A percentile compares a stretch with the other conserved stretches of the same genome.
phyloP scores from a whole-genome alignment of 2,113 vertebrate species.

The Crotalus helleri region DNA sequence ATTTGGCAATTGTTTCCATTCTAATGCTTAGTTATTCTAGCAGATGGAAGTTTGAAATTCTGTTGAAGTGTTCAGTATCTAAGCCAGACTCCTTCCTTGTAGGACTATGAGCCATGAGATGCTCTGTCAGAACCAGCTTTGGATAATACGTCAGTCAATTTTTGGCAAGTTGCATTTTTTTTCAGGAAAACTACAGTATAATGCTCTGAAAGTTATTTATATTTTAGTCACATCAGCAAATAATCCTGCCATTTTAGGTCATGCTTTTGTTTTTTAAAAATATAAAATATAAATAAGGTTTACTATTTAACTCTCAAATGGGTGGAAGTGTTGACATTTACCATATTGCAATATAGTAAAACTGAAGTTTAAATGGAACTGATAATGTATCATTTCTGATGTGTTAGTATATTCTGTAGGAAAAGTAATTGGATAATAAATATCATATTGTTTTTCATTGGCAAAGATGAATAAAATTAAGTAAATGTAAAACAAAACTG shows the following conservation, averaged over 20 bases:
- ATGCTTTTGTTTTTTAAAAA: neutral
- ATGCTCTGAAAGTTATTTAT: neutral
- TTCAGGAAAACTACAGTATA: neutral
- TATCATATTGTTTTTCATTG: neutral
- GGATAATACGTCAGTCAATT: neutral
- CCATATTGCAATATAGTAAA: neutral
- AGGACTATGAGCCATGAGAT: neutral
- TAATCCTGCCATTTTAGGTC: neutral
- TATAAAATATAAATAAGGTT: neutral
- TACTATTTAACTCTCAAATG: neutral
- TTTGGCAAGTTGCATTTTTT: neutral
- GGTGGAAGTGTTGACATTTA: neutral
- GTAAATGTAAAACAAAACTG: neutral
- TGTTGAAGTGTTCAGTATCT: neutral
- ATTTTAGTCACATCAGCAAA: neutral
- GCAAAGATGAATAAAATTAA: constrained; percentile 4
- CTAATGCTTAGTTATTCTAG: accelerated
- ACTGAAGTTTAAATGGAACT: neutral
- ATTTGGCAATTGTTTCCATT: neutral
- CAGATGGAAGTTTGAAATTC: constrained; percentile 17
- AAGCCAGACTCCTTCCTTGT: neutral
- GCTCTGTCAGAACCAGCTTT: neutral
- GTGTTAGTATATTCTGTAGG: neutral
- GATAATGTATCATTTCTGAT: neutral
- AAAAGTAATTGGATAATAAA: neutral